phyloP scores from a whole-genome alignment of 2,113 vertebrate genomes.

The Melanerpes aurifrons region DNA sequence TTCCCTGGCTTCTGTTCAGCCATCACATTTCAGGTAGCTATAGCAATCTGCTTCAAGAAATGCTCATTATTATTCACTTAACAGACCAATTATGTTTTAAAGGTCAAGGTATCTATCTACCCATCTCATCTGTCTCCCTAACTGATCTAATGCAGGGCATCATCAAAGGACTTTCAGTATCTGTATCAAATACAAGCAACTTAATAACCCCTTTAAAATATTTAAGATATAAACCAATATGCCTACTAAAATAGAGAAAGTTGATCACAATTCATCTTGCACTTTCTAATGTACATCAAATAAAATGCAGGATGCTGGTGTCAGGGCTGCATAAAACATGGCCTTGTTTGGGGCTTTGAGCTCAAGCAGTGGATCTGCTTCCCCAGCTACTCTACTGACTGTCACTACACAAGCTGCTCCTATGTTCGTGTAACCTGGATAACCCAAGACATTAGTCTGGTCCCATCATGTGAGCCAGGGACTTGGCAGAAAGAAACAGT shows the following conservation, averaged over 20 bases:
- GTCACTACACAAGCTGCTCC: background rate
- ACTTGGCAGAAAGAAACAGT: background rate
- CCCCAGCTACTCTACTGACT: background rate
- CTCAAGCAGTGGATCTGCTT: background rate
- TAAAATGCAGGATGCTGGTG: background rate
- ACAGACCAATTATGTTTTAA: constrained; percentile 59
- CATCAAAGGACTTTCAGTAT: background rate
- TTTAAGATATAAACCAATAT: background rate
- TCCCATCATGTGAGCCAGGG: background rate
- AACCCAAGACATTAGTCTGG: background rate
- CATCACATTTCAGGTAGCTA: constrained; percentile 46
- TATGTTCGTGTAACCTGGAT: background rate
- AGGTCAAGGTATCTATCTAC: constrained; percentile 44
- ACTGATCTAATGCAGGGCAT: background rate
- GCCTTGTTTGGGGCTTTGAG: background rate
- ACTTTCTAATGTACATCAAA: background rate
- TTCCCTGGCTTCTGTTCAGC: constrained; percentile 48
- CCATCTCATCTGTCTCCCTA: constrained; percentile 40
- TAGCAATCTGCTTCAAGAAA: constrained; percentile 29
- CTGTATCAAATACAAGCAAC: background rate
- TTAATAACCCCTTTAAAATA: constrained; percentile 40
- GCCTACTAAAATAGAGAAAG: background rate
- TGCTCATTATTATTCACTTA: constrained; percentile 57
- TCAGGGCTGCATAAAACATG: background rate
- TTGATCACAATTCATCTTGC: background rate